Evolutionary conservation across 2,888 invertebrate species (phyloP).

Genomic region (Perithous albicinctus): DNA sequence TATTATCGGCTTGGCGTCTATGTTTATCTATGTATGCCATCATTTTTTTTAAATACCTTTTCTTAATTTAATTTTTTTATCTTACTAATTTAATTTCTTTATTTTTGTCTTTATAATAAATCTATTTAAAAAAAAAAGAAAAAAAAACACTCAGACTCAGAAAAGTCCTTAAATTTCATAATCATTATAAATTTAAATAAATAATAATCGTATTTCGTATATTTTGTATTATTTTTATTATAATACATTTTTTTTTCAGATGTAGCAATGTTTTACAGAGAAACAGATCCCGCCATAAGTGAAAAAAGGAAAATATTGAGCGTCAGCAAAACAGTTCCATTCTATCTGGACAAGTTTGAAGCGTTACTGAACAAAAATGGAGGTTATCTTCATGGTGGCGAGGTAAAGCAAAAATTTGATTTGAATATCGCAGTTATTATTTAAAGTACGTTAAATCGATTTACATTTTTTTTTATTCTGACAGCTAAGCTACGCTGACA

Average conservation of each 20-base stretch:
- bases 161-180: neutral
- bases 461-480: slow-evolving; percentile 56
- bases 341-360: slow-evolving; percentile 77
- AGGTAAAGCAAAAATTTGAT: slow-evolving; percentile 67
- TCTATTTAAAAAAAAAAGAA: no score
- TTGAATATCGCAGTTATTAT: no score
- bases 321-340: slow-evolving; percentile 75
- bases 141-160: no score
- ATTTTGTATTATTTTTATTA: no score
- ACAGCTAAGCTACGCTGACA: slow-evolving; percentile 80
- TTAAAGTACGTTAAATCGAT: neutral
- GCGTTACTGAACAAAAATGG: slow-evolving; percentile 74
- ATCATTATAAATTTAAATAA: neutral
- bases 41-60: no score
- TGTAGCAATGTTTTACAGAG: slow-evolving; percentile 73
- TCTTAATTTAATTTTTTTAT: no score
- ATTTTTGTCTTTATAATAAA: no score
- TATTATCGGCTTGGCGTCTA: neutral
- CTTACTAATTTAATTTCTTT: no score
- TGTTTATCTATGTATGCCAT: slow-evolving; percentile 12
- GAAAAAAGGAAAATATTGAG: slow-evolving; percentile 74
- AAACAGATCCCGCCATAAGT: slow-evolving; percentile 73
- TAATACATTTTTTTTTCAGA: slow-evolving; percentile 63
- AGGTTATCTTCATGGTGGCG: slow-evolving; percentile 78
- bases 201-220: no score